A percentile compares a stretch with the other conserved stretches of the same genome.
Evolutionary conservation across 2,797 vertebrate species (phyloP).

Genomic region (Antennarius maculatus): DNA sequence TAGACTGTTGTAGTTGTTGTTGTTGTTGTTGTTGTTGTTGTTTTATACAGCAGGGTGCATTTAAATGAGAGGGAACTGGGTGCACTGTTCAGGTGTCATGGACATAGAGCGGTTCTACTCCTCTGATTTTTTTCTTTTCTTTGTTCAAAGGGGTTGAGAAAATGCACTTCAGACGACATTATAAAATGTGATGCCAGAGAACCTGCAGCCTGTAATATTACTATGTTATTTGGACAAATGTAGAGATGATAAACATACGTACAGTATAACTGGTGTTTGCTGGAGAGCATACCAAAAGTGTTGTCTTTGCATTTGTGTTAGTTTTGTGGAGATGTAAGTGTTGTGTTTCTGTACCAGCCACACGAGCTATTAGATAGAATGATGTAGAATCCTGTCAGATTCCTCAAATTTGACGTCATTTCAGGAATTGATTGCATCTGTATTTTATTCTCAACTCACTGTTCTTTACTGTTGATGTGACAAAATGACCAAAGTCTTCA

Average conservation of each 20-base stretch:
- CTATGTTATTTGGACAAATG: background rate
- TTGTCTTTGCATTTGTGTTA: slow-evolving; percentile 11
- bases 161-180: background rate
- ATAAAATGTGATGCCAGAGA: background rate
- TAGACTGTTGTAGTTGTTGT: slow-evolving; percentile 6
- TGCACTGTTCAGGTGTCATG: background rate
- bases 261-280: slow-evolving; percentile 1
- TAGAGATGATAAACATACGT: background rate
- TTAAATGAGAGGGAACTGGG: background rate
- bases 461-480: background rate
- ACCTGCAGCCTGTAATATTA: background rate
- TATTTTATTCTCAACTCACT: background rate
- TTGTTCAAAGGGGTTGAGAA: background rate
- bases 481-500: background rate
- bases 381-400: slow-evolving; percentile 9
- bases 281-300: background rate
- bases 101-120: background rate
- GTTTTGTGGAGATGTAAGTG: background rate
- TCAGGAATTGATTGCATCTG: background rate
- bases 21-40: too few species aligned
- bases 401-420: background rate
- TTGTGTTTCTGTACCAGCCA: slow-evolving; percentile 12
- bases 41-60: background rate
- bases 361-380: slow-evolving; percentile 36
- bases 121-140: background rate